Evolutionary conservation across 2,797 vertebrate genomes (phyloP).

Genomic region (Triplophysa bombifrons): DNA sequence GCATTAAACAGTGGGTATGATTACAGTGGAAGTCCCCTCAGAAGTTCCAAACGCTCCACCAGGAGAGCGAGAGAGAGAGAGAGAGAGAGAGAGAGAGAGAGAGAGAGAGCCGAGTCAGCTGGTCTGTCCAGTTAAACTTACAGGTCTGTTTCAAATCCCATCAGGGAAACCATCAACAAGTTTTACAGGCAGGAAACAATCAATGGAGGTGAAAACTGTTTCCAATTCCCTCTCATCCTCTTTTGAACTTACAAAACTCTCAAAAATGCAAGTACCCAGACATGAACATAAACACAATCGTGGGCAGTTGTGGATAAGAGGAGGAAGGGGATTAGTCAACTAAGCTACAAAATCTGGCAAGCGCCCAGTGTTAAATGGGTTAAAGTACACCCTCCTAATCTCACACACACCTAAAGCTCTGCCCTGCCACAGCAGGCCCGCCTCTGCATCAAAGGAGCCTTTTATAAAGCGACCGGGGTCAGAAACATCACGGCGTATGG

Average conservation of each 20-base stretch:
- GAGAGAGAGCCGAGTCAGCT: constrained; percentile 20
- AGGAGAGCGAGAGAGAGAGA: background rate
- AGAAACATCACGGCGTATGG: constrained; percentile 44
- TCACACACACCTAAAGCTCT: constrained; percentile 43
- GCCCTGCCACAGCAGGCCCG: constrained; percentile 41
- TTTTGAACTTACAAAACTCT: constrained; percentile 34
- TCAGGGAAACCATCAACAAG: background rate
- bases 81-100: background rate
- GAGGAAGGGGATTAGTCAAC: constrained; percentile 72
- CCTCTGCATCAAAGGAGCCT: constrained; percentile 55
- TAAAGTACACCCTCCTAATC: constrained; percentile 78
- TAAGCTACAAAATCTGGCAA: constrained; percentile 76
- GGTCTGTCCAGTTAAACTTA: constrained; percentile 25
- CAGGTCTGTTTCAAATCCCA: constrained; percentile 45
- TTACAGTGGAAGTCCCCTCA: constrained; percentile 41
- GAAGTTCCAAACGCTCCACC: constrained; percentile 11
- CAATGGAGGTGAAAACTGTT: constrained; percentile 48
- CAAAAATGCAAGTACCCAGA: constrained; percentile 49
- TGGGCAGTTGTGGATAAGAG: constrained; percentile 60
- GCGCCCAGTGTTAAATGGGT: constrained; percentile 78
- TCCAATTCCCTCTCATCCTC: background rate
- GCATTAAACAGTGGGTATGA: background rate
- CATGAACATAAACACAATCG: constrained; percentile 52
- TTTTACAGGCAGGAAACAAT: constrained; percentile 47
- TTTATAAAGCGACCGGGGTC: constrained; percentile 53